phyloP scores from a whole-genome alignment of 2,888 invertebrate genomes.

The Meta bourneti region DNA sequence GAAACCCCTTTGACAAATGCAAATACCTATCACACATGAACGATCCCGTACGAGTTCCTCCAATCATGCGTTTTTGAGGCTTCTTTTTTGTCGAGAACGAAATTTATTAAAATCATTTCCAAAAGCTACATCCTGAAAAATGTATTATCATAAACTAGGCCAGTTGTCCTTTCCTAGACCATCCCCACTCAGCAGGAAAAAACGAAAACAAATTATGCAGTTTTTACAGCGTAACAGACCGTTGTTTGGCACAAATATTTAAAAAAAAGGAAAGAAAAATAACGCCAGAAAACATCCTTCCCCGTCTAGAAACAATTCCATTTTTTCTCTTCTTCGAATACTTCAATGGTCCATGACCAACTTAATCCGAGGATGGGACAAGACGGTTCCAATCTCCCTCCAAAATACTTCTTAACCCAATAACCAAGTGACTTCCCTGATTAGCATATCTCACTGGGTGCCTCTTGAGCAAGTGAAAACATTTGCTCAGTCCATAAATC shows the following conservation, averaged over 20 bases:
- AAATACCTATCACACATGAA: background rate
- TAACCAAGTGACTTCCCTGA: slow-evolving; percentile 20
- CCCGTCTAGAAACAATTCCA: background rate
- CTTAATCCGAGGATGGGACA: background rate
- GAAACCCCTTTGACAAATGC: background rate
- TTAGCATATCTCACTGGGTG: slow-evolving; percentile 25
- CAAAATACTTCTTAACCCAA: slow-evolving; percentile 29
- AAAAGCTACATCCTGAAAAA: background rate
- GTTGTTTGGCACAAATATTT: background rate
- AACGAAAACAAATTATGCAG: slow-evolving; percentile 1
- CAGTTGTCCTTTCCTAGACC: background rate
- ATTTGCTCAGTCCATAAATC: background rate
- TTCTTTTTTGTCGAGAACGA: background rate
- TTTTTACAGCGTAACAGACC: background rate
- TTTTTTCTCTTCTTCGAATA: background rate
- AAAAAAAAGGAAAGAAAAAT: no score
- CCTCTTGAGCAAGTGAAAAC: slow-evolving; percentile 1
- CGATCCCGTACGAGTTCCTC: background rate
- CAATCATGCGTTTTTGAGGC: background rate
- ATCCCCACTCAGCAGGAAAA: background rate
- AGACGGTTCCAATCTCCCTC: background rate
- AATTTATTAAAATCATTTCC: background rate
- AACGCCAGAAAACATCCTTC: no score
- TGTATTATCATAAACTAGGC: background rate
- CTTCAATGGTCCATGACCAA: slow-evolving; percentile 13